Base-by-base conservation (phyloP, 2,797 vertebrate species). In the Muscicapa striata region DNA sequence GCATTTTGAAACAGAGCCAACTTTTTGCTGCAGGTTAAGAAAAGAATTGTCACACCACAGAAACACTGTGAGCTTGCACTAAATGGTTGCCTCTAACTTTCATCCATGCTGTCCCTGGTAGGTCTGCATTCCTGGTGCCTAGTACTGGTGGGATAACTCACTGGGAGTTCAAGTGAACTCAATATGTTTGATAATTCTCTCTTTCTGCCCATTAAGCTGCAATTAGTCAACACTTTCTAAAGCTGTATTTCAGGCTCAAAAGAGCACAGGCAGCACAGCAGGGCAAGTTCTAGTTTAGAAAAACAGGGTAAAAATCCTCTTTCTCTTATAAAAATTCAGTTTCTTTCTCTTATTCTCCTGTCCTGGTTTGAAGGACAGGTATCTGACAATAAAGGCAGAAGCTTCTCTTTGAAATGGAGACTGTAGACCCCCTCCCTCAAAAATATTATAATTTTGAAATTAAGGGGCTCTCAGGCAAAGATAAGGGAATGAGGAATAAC, bases 51-150 rank as follows among this genome's bases (percentile, higher is more conserved):
- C 26, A 27, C n/a, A 64, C 22, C 83, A 45, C 54, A 64, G 41
- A 64, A 68, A 11, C 8, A 59, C 11, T 40, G 19, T 1, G 9
- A 87, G 41, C 17, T n/a, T 75, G n/a, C 7, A 29, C 26, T 11
- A 29, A 4, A 4, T n/a, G 11, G 21, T 58, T 64, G 21, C 12
- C 17, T 79, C n/a, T 67, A 55, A 23, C n/a, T 86, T 90, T 90
- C 66, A 49, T 52, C 20, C 21, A 22, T 12, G 22, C 13, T 70
- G 1, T 52, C 57, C 20, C 38, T 57, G 17, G 5, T 0, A 0
- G 16, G 4, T 67, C 19, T 76, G n/a, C 11, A 13, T 43, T 55
- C 48, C 43, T 86, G 32, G 10, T 48, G 20, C 70, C 40, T 59
- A 26, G 30, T 21, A 83, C 52, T 29, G 57, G 15, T 58, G 57